Conservation (phyloP, 2,888 invertebrate species). For the Protophormia terraenovae region DNA sequence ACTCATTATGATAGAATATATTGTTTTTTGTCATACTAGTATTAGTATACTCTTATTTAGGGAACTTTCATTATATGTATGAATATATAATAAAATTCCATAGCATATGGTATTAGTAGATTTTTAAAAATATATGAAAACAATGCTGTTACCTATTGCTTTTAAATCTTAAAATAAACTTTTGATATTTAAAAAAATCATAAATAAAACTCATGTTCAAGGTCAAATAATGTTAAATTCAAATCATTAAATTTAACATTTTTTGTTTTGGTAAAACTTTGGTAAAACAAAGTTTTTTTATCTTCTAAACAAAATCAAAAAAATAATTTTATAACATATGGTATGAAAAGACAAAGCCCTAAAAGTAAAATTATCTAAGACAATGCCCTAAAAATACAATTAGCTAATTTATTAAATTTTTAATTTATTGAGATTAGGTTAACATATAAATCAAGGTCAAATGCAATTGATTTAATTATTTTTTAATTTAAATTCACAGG, state of each 20-base stretch:
- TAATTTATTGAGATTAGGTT: not conserved
- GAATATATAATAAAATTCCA: too few species aligned
- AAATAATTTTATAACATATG: not conserved
- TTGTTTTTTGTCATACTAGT: too few species aligned
- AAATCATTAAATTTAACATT: not conserved
- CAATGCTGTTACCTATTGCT: not conserved
- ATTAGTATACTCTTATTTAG: too few species aligned
- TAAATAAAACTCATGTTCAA: not conserved
- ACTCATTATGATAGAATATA: too few species aligned
- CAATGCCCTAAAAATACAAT: not conserved
- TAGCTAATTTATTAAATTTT: not conserved
- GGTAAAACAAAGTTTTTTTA: not conserved
- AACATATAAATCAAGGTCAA: not conserved
- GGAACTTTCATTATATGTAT: too few species aligned
- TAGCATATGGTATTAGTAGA: not conserved
- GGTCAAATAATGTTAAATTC: not conserved
- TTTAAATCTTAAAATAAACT: not conserved
- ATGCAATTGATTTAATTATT: not conserved
- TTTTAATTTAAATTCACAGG: slow-evolving; percentile 80
- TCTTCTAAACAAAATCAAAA: not conserved
- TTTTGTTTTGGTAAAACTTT: not conserved
- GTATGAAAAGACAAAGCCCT: not conserved
- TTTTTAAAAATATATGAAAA: too few species aligned
- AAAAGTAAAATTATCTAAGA: not conserved
- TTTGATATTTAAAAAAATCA: not conserved